Base-by-base conservation (phyloP, 2,113 vertebrate species). In the Mirounga angustirostris region DNA sequence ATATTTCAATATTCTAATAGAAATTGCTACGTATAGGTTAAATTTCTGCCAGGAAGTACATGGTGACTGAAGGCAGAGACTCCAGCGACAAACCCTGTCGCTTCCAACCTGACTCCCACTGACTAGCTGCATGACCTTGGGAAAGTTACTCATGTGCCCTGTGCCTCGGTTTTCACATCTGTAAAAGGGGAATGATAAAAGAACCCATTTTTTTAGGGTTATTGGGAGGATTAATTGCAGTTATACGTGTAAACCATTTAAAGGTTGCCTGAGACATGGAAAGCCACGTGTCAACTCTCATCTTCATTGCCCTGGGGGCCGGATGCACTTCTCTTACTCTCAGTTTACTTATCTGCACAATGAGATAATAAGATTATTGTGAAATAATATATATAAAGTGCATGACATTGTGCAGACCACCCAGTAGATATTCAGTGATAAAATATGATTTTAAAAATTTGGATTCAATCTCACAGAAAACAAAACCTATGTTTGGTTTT, bases 401-500 rank as follows among this genome's bases (percentile, higher is more conserved):
- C 73, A 30, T 54, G 26, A 30, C n/a, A 40, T 28, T 63, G 36
- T 81, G 61, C 7, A 74, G 59, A 87, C 13, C 3, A 33, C 21
- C 30, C 30, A 52, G 33, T 69, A 58, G 24, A 26, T 87, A 79
- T 28, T 76, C 50, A 67, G 50, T 52, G 69, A 14, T 67, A 63
- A 91, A 88, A 61, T n/a, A 54, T 30, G 61, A 50, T 11, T 84
- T 7, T 86, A 85, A 95, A 95, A 9, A 8, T 33, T 97, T 73
- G 79, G 21, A 92, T 73, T 74, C 56, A 43, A 16, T 73, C 14
- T 67, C 14, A 36, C 61, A 30, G 36, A 52, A 69, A 69, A 36
- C 67, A 69, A 69, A 69, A 69, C 52, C 13, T 88, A 5, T 22
- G 33, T 69, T 79, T 95, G 13, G 16, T 63, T 98, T 96, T 82